These are phyloP conservation scores for Clivina fossor DNA, from an alignment of 2,888 invertebrate species.

Conservation along the genomic window DNA sequence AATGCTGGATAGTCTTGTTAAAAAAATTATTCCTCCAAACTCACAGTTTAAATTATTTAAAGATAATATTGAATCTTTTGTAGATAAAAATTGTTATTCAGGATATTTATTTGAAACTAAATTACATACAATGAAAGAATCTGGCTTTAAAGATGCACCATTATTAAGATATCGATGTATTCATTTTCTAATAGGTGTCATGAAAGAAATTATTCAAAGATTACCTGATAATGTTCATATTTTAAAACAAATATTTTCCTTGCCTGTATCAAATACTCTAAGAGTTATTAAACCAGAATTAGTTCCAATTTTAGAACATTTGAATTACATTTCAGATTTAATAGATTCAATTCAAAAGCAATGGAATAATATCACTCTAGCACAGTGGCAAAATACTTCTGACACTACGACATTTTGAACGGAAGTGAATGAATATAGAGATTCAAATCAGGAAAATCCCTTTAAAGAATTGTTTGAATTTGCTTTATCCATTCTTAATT, in stretches of 20 bases:
- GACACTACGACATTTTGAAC: conserved; percentile 23
- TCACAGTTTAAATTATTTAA: neutral
- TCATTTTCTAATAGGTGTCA: neutral
- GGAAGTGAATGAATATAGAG: conserved; percentile 25
- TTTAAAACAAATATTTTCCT: no score
- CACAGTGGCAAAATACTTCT: neutral
- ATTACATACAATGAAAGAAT: neutral
- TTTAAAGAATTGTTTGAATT: conserved; percentile 31
- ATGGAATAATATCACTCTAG: conserved; percentile 3
- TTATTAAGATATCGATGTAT: neutral
- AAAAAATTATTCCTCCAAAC: neutral
- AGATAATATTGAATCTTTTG: neutral
- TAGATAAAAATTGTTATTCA: neutral
- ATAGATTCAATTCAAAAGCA: neutral
- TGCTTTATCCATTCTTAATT: conserved; percentile 26
- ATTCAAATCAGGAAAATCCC: conserved; percentile 1
- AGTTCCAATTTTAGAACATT: neutral
- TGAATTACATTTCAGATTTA: neutral
- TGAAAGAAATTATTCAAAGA: neutral
- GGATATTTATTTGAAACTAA: neutral
- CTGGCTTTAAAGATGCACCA: neutral
- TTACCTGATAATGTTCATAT: neutral
- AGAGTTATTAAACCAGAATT: no score
- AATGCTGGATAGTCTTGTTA: neutral
- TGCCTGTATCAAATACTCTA: no score